phyloP scores from a whole-genome alignment of 1,140 invertebrate genomes.

The Lasioglossum albipes region DNA sequence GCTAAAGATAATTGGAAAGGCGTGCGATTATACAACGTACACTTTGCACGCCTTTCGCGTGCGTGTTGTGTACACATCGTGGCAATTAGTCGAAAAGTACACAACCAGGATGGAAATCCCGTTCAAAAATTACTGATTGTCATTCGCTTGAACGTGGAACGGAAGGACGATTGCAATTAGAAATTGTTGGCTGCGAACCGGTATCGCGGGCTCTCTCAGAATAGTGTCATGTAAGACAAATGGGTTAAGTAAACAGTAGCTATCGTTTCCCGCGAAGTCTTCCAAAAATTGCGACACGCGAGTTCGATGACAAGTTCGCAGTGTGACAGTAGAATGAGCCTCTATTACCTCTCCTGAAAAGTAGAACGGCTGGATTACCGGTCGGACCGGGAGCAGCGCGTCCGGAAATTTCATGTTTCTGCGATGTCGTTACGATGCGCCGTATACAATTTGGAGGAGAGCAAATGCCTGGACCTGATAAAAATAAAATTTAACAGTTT shows the following conservation, averaged over 20 bases:
- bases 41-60: no score
- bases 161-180: not conserved
- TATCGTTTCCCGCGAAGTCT: not conserved
- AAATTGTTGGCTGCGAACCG: not conserved
- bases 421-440: no score
- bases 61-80: not conserved
- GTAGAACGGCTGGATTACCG: slow-evolving; percentile 56
- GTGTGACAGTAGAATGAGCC: slow-evolving; percentile 12
- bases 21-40: not conserved
- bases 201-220: not conserved
- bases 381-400: slow-evolving; percentile 22
- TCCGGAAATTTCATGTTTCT: not conserved
- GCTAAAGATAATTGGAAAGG: not conserved
- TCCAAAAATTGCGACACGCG: slow-evolving; percentile 11
- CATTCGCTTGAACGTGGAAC: no score
- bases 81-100: not conserved
- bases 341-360: slow-evolving; percentile 40
- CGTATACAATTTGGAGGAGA: not conserved
- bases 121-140: not conserved
- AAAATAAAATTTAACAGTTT: no score
- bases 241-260: slow-evolving; percentile 22
- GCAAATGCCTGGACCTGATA: no score
- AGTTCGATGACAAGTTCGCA: not conserved
- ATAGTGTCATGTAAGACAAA: slow-evolving; percentile 20
- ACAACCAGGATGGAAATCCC: no score